Evolutionary conservation across 2,113 vertebrate genomes (phyloP), one percentile per base, ranked within the genome.

Genomic region (Apodemus speciosus): DNA sequence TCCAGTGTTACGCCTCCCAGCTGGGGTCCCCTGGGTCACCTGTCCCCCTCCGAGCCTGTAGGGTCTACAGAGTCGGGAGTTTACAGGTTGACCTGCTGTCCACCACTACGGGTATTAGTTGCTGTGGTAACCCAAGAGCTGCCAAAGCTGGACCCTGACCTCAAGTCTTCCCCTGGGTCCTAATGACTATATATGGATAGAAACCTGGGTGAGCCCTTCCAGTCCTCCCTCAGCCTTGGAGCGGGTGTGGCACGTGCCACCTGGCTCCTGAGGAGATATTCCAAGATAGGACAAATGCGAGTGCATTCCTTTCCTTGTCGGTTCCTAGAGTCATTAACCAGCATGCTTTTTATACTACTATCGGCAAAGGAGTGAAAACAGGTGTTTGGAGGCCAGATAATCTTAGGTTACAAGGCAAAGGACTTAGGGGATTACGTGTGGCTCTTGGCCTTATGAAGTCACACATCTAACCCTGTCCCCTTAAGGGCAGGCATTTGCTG

Each of bases 311-410:
- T 14, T 85, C 89, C 89, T 49, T 18, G 58, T 72, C 89, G 85
- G 85, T 95, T 92, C 93, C 93, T 96, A 93, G 85, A 93, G 89
- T 89, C 96, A 96, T 96, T 96, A 95, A 91, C 88, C 60, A 89
- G 71, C 64, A 27, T 66, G 25, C 20, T 95, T 95, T 94, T 94
- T 89, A 85, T 90, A 94, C 85, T 90, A 88, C 93, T 92, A 0
- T 32, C 97, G 94, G 97, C 96, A 96, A 92, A 94, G 92, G 88
- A 56, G 72, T 84, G 93, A 96, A 96, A 97, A 95, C 97, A 96
- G 85, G 91, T 94, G 94, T 92, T 27, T 46, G 87, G 13, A 1
- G n/a, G 94, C 58, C 51, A 83, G 79, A 60, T 89, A 89, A 90
- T 96, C 91, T 6, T 10, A 90, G 84, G 93, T 97, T 96, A 93